Evolutionary conservation across 2,797 vertebrate species (phyloP).

Genomic region (Xenentodon cancila): DNA sequence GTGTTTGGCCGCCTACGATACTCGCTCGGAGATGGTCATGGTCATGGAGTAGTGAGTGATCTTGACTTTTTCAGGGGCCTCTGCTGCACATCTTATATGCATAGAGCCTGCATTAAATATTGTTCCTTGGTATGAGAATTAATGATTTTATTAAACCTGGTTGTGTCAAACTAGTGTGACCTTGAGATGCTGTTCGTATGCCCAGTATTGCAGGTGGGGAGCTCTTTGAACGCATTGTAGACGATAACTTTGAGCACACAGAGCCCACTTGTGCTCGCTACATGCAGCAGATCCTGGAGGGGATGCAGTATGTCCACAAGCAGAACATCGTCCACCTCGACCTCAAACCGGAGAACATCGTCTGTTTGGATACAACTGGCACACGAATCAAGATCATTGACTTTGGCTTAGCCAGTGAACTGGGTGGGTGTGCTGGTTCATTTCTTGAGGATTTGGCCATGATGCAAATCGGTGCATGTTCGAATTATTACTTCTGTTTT

Average conservation of each 20-base stretch:
- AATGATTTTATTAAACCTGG: too few relatives aligned
- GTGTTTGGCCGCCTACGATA: slow-evolving; percentile 86
- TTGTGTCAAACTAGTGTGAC: too few relatives aligned
- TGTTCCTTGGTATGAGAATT: too few relatives aligned
- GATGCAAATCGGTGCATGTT: too few relatives aligned
- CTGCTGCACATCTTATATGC: neutral
- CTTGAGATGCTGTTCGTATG: neutral
- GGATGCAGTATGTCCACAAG: slow-evolving; percentile 85
- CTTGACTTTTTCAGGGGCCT: neutral
- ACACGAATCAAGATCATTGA: slow-evolving; percentile 88
- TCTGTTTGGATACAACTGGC: slow-evolving; percentile 82
- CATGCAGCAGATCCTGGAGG: slow-evolving; percentile 88
- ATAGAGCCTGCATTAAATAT: too few relatives aligned
- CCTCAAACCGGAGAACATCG: slow-evolving; percentile 91
- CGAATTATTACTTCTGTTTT: too few relatives aligned
- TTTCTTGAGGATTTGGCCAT: too few relatives aligned
- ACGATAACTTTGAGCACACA: slow-evolving; percentile 88
- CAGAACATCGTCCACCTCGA: slow-evolving; percentile 87
- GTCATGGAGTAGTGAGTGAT: slow-evolving; percentile 88
- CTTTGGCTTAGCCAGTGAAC: slow-evolving; percentile 86
- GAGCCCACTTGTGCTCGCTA: slow-evolving; percentile 87
- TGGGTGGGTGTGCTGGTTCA: slow-evolving; percentile 77
- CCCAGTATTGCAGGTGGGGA: slow-evolving; percentile 89
- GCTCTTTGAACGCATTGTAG: slow-evolving; percentile 88
- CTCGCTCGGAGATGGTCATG: slow-evolving; percentile 80